Evolutionary conservation across 2,797 vertebrate species (phyloP).

Genomic region (Gymnothorax javanicus): DNA sequence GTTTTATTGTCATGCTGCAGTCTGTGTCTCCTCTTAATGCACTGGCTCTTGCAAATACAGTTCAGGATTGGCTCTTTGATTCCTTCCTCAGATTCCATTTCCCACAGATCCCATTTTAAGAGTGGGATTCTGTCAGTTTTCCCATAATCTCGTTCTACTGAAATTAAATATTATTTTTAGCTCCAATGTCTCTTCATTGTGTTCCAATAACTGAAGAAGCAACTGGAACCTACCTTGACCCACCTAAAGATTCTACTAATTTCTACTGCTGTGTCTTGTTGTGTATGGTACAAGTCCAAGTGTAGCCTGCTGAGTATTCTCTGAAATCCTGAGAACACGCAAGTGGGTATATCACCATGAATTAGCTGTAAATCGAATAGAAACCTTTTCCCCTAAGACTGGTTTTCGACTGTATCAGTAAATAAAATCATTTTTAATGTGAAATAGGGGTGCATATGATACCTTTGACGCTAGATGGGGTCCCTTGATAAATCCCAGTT

Average conservation of each 20-base stretch:
- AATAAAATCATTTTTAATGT: neutral
- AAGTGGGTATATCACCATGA: too few species aligned
- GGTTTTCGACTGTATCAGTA: neutral
- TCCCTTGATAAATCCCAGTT: neutral
- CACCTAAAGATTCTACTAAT: slow-evolving; percentile 66
- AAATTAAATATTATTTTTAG: slow-evolving; percentile 55
- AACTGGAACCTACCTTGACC: slow-evolving; percentile 70
- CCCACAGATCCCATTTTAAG: slow-evolving; percentile 66
- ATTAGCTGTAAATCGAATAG: neutral
- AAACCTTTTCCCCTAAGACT: neutral
- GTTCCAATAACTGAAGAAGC: slow-evolving; percentile 64
- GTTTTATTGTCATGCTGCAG: neutral
- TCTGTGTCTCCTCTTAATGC: neutral
- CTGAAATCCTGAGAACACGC: neutral
- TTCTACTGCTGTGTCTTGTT: slow-evolving; percentile 67
- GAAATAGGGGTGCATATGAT: neutral
- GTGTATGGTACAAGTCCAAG: slow-evolving; percentile 59
- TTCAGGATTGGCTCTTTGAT: slow-evolving; percentile 44
- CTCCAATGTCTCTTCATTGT: slow-evolving; percentile 68
- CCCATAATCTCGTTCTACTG: slow-evolving; percentile 61
- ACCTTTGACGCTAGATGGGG: neutral
- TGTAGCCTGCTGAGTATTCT: slow-evolving; percentile 38
- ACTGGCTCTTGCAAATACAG: neutral
- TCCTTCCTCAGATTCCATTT: slow-evolving; percentile 58
- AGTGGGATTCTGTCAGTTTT: slow-evolving; percentile 65